These are phyloP conservation scores for Burhinus bistriatus DNA, from an alignment of 2,113 vertebrate genomes.

Conservation along the genomic window DNA sequence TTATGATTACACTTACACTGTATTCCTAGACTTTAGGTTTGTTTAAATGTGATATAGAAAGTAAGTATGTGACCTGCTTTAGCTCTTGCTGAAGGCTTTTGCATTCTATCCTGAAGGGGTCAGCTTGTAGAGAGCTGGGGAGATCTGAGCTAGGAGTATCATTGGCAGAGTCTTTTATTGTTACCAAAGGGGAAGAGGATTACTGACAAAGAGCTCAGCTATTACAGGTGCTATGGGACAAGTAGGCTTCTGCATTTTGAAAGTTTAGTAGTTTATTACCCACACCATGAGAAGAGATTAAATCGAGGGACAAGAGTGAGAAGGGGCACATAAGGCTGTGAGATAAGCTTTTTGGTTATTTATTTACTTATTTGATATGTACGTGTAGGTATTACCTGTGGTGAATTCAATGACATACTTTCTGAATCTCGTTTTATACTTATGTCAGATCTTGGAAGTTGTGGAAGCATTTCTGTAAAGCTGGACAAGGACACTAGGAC, in stretches of 20 bases:
- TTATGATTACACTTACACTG: not conserved
- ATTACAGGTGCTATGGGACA: not conserved
- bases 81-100: not conserved
- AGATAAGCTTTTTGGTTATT: not conserved
- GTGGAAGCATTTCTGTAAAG: not conserved
- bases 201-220: not conserved
- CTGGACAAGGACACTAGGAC: not conserved
- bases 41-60: not conserved
- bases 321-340: not conserved
- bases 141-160: not conserved
- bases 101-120: not conserved
- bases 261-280: not conserved
- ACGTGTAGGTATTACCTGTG: not conserved
- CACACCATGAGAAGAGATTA: not conserved
- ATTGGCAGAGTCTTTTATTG: not conserved
- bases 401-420: not conserved
- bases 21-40: not conserved
- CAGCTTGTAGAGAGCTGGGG: not conserved
- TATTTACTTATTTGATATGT: not conserved
- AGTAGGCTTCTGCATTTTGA: not conserved
- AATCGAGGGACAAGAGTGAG: not conserved
- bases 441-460: not conserved
- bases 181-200: not conserved
- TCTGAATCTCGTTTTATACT: not conserved
- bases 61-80: not conserved